Evolutionary conservation across 2,113 vertebrate species (phyloP).

Genomic region (Callipepla squamata): DNA sequence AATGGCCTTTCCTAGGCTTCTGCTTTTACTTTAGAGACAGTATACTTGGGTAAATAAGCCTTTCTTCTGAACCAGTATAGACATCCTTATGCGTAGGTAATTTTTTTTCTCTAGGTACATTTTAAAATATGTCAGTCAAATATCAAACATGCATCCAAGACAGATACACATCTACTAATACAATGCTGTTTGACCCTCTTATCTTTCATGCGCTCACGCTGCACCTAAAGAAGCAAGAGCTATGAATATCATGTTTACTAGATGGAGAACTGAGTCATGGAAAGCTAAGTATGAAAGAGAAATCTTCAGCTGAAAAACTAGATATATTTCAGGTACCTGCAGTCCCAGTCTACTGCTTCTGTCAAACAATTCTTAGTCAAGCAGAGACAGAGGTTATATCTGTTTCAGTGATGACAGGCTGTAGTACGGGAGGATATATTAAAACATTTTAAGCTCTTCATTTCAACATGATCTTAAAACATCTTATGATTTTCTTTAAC

Average conservation of each 20-base stretch:
- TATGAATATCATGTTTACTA: conserved; percentile 1
- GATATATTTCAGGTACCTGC: not conserved
- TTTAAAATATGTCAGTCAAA: not conserved
- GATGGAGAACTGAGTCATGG: not conserved
- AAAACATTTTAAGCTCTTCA: conserved; percentile 13
- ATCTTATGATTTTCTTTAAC: conserved; percentile 36
- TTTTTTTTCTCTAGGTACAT: not conserved
- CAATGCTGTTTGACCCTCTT: not conserved
- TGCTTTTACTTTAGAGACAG: not conserved
- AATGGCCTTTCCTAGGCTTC: not conserved
- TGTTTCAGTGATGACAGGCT: conserved; percentile 14
- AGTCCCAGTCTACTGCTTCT: not conserved
- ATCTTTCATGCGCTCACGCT: not conserved
- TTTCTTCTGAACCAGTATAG: not conserved
- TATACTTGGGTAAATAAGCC: not conserved
- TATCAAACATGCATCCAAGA: not conserved
- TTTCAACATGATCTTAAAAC: not conserved
- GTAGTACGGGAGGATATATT: not conserved
- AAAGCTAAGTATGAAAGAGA: not conserved
- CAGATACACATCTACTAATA: not conserved
- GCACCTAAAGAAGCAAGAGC: not conserved
- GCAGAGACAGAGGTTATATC: conserved; percentile 1
- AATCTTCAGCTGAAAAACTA: not conserved
- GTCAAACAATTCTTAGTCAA: not conserved
- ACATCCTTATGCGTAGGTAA: not conserved